These are phyloP conservation scores for Scaptomyza graminum DNA, from an alignment of 1,140 invertebrate genomes.

Conservation along the genomic window DNA sequence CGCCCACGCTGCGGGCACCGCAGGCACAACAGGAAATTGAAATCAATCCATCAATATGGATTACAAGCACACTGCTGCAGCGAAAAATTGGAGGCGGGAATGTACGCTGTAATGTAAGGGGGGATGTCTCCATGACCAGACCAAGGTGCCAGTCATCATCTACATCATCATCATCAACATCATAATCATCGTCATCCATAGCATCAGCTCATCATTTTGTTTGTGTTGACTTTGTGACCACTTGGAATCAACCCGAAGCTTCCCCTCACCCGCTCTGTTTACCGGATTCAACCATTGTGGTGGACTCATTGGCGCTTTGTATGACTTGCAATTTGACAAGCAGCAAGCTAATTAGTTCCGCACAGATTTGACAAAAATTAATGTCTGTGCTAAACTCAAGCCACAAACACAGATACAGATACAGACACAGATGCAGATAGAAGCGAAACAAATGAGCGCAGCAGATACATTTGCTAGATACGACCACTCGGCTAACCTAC, in stretches of 20 bases:
- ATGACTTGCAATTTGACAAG: constrained; percentile 79
- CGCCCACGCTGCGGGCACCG: constrained; percentile 8
- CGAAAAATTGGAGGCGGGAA: background rate
- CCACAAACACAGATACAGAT: constrained; percentile 1
- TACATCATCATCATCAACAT: constrained; percentile 21
- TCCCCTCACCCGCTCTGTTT: background rate
- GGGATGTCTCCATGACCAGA: background rate
- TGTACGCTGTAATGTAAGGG: background rate
- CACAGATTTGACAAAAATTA: constrained; percentile 79
- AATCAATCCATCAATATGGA: constrained; percentile 84
- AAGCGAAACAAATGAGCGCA: constrained; percentile 46
- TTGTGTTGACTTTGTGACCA: constrained; percentile 39
- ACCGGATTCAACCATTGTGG: background rate
- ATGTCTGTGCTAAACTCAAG: constrained; percentile 60
- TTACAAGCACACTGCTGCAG: constrained; percentile 55
- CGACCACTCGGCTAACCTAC: constrained; percentile 7
- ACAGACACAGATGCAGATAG: constrained; percentile 6
- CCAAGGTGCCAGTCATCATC: constrained; percentile 72
- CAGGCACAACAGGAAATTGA: constrained; percentile 78
- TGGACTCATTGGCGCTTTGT: constrained; percentile 44
- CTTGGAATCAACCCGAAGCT: constrained; percentile 12
- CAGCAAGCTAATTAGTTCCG: constrained; percentile 78
- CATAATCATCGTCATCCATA: constrained; percentile 18
- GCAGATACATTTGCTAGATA: too few species aligned
- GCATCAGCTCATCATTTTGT: constrained; percentile 34